Evolutionary conservation across 2,888 invertebrate genomes (phyloP), one percentile per base, ranked within the genome.

Genomic region (Apocheima hispidaria): DNA sequence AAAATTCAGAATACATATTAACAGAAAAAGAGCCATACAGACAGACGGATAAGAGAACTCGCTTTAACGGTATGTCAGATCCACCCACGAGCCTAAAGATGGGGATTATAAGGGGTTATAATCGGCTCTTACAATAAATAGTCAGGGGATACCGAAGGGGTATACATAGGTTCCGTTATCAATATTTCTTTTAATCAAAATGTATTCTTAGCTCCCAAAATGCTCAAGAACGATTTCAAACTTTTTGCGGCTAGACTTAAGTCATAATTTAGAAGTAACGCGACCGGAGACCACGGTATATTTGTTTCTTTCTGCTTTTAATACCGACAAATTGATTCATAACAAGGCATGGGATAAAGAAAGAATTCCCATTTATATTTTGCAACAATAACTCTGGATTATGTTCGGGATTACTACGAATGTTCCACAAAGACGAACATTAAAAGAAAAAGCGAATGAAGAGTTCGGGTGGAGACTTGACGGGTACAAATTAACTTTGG

Each of bases 311-410:
- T 66, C 59, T 69, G 69, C 60, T 69, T 64, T 66, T 65, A 63
- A 71, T 65, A 66, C 66, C 66, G 66, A 73, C 68, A 74, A 78
- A 75, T 78, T 72, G 68, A 73, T 73, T 66, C 48, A 46, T 64
- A 57, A 63, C 58, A 66, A 61, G 56, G 54, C 61, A 28, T 14
- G 49, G 60, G 61, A 66, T 68, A 60, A 68, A 60, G 44, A 54
- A 40, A 69, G 66, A 60, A 63, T 57, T 58, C 55, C 69, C 66
- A 67, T 70, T 73, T 69, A 68, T 69, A 30, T 70, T 66, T 50
- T 44, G 46, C 30, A 53, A 67, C 60, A 60, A 63, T 67, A 65
- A 65, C 58, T 59, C 33, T 40, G 62, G 48, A 55, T 66, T 59
- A 57, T 51, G 41, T 46, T 30, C 49, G 41, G 41, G 40, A 63